Evolutionary conservation across 2,113 vertebrate genomes (phyloP).

Genomic region (Actenoides lindsayi): DNA sequence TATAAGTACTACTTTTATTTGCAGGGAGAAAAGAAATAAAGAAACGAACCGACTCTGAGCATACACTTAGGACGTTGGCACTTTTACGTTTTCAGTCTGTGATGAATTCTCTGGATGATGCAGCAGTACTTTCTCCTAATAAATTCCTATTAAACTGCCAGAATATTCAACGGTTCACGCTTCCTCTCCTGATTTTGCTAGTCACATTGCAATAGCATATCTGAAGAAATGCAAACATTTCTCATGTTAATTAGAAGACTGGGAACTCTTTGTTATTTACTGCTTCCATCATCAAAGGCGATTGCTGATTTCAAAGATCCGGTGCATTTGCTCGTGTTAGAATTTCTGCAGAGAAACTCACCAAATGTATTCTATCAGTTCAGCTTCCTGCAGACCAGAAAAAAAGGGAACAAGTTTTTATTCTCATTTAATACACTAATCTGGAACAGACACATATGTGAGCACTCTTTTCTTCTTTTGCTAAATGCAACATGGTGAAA

Average conservation of each 20-base stretch:
- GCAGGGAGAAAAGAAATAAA: not conserved
- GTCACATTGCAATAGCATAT: constrained; percentile 13
- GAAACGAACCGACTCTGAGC: not conserved
- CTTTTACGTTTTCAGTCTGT: not conserved
- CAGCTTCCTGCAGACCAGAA: not conserved
- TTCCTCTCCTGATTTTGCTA: constrained; percentile 19
- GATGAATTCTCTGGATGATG: constrained; percentile 53
- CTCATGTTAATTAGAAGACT: constrained; percentile 58
- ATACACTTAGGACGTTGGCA: not conserved
- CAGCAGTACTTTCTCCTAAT: constrained; percentile 20
- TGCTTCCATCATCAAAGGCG: constrained; percentile 15
- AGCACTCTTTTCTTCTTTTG: not conserved
- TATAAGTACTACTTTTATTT: not conserved
- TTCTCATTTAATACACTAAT: not conserved
- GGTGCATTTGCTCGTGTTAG: not conserved
- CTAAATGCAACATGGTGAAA: not conserved
- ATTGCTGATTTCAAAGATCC: not conserved
- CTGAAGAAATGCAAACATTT: constrained; percentile 32
- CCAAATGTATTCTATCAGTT: not conserved
- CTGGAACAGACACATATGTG: not conserved
- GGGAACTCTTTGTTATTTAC: constrained; percentile 57
- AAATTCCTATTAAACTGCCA: constrained; percentile 53
- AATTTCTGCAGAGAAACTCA: constrained; percentile 11
- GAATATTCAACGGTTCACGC: constrained; percentile 2
- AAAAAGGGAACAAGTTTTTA: not conserved